Percentiles rank a stretch among this genome's conserved stretches.
phyloP scores from a whole-genome alignment of 2,888 invertebrate species.

The Drosophila picticornis region DNA sequence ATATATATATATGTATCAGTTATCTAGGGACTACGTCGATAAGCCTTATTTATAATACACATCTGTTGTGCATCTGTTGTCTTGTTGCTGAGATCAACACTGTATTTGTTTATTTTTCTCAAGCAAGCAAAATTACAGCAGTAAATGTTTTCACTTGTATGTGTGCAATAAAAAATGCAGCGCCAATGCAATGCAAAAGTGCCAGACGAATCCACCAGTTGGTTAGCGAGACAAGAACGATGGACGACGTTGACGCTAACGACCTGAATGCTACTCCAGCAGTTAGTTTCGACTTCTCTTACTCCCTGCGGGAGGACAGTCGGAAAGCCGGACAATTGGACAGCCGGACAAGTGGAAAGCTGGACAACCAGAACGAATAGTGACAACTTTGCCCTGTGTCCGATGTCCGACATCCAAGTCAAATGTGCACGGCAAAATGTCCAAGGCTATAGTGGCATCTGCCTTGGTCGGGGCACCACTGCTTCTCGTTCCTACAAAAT shows the following conservation, averaged over 20 bases:
- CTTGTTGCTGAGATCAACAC: not conserved
- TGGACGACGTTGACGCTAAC: constrained; percentile 34
- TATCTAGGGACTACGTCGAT: not conserved
- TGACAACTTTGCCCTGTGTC: constrained; percentile 37
- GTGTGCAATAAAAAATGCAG: constrained; percentile 46
- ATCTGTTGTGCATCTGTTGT: not conserved
- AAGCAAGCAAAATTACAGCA: not conserved
- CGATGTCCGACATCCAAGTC: constrained; percentile 42
- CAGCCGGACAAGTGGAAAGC: not conserved
- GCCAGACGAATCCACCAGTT: constrained; percentile 17
- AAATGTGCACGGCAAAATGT: constrained; percentile 42
- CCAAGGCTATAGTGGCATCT: constrained; percentile 40
- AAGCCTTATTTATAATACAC: not conserved
- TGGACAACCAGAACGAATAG: constrained; percentile 25
- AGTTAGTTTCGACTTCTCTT: constrained; percentile 13
- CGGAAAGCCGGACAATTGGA: not conserved
- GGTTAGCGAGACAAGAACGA: not conserved
- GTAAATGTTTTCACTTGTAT: constrained; percentile 19
- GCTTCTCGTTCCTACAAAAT: constrained; percentile 16
- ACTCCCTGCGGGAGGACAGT: constrained; percentile 1
- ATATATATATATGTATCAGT: not conserved
- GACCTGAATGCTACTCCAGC: constrained; percentile 35
- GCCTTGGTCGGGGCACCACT: constrained; percentile 31
- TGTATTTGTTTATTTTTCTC: not conserved
- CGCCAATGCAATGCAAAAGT: constrained; percentile 8